These are phyloP conservation scores for Tychaedon coryphoeus DNA, from an alignment of 2,113 vertebrate species.

Conservation along the genomic window DNA sequence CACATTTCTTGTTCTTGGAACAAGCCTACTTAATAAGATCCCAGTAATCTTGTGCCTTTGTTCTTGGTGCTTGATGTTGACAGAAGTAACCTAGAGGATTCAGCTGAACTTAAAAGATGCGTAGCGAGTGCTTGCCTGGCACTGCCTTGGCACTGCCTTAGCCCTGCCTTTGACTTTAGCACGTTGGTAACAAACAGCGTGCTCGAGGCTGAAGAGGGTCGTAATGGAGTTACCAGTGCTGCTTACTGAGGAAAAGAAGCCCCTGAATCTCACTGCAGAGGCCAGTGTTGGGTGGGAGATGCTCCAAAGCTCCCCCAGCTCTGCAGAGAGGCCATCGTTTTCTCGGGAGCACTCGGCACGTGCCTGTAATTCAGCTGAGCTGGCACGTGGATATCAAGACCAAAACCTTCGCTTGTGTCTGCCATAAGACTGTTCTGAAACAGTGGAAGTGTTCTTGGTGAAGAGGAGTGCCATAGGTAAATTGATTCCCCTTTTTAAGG, in stretches of 20 bases:
- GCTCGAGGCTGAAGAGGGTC: not conserved
- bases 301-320: not conserved
- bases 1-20: not conserved
- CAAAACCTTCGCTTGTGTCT: fast-evolving
- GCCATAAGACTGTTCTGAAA: not conserved
- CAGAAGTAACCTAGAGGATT: constrained; percentile 2
- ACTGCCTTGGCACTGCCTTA: fast-evolving
- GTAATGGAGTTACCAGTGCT: not conserved
- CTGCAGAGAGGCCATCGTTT: fast-evolving
- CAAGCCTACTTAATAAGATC: not conserved
- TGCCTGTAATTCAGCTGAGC: not conserved
- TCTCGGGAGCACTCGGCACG: fast-evolving
- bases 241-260: not conserved
- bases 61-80: not conserved
- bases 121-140: fast-evolving
- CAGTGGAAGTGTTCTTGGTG: fast-evolving
- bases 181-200: fast-evolving
- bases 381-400: fast-evolving
- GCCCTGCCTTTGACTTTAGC: not conserved
- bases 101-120: not conserved
- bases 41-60: not conserved
- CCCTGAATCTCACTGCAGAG: fast-evolving
- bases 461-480: too few species aligned
- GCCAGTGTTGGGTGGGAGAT: not conserved
- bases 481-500: not conserved